Base-by-base conservation (phyloP, 2,888 invertebrate genomes). In the Eucera pruinosa region DNA sequence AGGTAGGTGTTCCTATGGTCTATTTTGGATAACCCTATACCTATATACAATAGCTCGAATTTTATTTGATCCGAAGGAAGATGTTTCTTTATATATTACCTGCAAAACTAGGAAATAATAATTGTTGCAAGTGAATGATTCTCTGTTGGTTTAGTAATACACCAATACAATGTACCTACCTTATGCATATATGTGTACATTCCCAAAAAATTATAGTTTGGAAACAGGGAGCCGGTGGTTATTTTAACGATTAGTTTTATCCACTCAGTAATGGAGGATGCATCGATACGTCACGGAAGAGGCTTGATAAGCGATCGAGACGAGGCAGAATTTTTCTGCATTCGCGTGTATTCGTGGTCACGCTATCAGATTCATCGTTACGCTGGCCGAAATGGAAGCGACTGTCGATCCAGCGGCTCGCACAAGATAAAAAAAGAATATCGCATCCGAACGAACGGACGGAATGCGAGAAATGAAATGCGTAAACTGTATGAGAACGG, bases 401-500 rank as follows among this genome's bases (percentile, higher is more conserved):
- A 52, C 58, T 43, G 41, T 6, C 25, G 55, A 55, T 23, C n/a
- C 23, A 20, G n/a, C 23, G 20, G 33, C 9, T 7, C 9, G 5
- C 18, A 15, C 18, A n/a, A 50, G 25, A 58, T 36, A 43, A 36
- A 52, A 65, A 48, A 43, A 52, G 50, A 71, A 69, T 27, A 72
- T 47, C 33, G 6, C 20, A 7, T 30, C n/a, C n/a, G n/a, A n/a
- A 33, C 27, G n/a, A n/a, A n/a, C 33, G 52, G 27, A 25, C 58
- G 13, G 15, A 27, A 18, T 33, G 15, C 20, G 60, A 68, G 60
- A 64, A 57, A 64, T 64, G 74, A 33, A 64, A 75, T 58, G 45
- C 64, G 65, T 75, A 64, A 72, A 72, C 74, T 48, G 65, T 47
- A 47, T 47, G 27, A 52, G 30, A n/a, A 23, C 45, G 47, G 43